phyloP scores from a whole-genome alignment of 2,888 invertebrate genomes.

The Exocentrus adspersus region DNA sequence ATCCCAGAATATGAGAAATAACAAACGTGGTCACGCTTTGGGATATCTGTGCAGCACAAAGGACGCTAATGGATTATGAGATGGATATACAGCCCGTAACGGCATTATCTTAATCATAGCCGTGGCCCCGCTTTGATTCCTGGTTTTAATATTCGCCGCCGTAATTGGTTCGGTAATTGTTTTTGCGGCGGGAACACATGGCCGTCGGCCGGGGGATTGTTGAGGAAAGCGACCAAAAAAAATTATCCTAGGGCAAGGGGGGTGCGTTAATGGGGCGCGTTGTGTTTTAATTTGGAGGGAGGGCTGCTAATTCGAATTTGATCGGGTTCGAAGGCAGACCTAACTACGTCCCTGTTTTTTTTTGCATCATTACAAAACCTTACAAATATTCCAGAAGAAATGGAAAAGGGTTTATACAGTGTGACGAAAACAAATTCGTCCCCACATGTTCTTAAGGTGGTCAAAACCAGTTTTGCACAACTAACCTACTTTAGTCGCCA shows the following conservation, averaged over 20 bases:
- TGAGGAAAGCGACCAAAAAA: constrained; percentile 37
- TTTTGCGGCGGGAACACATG: constrained; percentile 54
- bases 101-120: constrained; percentile 60
- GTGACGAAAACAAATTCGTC: too few relatives aligned
- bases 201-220: constrained; percentile 37
- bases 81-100: constrained; percentile 56
- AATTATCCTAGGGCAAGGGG: too few relatives aligned
- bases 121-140: constrained; percentile 59
- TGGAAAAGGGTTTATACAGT: too few relatives aligned
- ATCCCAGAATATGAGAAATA: constrained; percentile 45
- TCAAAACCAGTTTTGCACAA: too few relatives aligned
- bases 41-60: constrained; percentile 52
- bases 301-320: constrained; percentile 28
- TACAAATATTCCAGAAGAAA: too few relatives aligned
- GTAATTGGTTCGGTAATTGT: constrained; percentile 60
- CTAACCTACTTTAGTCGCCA: too few relatives aligned
- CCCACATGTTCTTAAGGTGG: too few relatives aligned
- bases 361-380: too few relatives aligned
- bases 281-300: constrained; percentile 26
- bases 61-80: constrained; percentile 57
- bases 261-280: constrained; percentile 11
- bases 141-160: constrained; percentile 59
- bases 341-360: too few relatives aligned
- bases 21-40: constrained; percentile 53
- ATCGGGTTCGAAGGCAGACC: too few relatives aligned